phyloP scores from a whole-genome alignment of 2,113 vertebrate genomes.

The Macroglossus sobrinus region DNA sequence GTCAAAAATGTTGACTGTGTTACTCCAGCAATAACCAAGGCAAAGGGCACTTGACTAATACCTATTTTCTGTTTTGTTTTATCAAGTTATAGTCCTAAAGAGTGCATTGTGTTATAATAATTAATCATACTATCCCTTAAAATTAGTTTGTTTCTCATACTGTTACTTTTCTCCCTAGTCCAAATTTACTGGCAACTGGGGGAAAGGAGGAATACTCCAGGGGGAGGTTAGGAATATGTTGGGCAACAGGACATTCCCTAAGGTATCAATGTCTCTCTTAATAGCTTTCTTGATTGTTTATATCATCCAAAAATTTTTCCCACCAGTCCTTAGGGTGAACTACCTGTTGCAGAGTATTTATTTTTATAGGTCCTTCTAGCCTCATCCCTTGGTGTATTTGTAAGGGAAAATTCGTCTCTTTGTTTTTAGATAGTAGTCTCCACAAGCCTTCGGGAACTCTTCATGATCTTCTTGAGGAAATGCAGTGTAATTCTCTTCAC shows the following conservation, averaged over 20 bases:
- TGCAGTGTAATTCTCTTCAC: neutral
- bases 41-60: neutral
- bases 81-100: neutral
- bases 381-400: neutral
- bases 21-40: neutral
- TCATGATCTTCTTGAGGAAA: neutral
- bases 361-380: neutral
- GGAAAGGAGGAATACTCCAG: too few species aligned
- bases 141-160: neutral
- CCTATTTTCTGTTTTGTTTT: neutral
- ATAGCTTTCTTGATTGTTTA: neutral
- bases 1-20: neutral
- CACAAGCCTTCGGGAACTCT: neutral
- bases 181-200: neutral
- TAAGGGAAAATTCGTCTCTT: neutral
- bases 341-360: neutral
- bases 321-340: neutral
- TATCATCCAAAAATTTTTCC: neutral
- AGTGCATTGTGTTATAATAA: neutral
- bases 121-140: neutral
- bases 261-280: neutral
- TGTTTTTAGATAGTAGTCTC: neutral
- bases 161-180: neutral
- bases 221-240: neutral
- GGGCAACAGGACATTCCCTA: neutral